These are phyloP conservation scores for Oreochromis mossambicus DNA, from an alignment of 2,797 vertebrate species.

Conservation along the genomic window DNA sequence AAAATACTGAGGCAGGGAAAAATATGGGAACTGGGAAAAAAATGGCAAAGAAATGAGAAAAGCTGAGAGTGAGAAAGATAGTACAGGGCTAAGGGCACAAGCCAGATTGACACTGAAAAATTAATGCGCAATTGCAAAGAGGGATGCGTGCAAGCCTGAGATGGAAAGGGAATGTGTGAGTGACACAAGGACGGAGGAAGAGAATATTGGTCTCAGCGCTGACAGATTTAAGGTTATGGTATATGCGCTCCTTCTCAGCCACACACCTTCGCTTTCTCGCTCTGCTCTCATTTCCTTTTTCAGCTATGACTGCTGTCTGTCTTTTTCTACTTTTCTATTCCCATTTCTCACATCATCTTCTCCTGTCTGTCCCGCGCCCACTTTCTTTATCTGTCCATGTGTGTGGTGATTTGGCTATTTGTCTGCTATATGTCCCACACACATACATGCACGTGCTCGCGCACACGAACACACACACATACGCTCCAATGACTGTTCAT, in stretches of 20 bases:
- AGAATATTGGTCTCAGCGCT: slow-evolving; percentile 52
- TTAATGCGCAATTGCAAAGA: slow-evolving; percentile 74
- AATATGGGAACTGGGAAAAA: slow-evolving; percentile 40
- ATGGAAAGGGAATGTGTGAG: slow-evolving; percentile 53
- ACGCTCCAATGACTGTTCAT: slow-evolving; percentile 45
- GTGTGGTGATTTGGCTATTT: slow-evolving; percentile 49
- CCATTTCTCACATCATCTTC: slow-evolving; percentile 11
- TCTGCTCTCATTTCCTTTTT: slow-evolving; percentile 30
- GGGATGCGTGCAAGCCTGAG: slow-evolving; percentile 35
- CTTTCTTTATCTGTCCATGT: neutral
- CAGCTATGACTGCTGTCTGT: neutral
- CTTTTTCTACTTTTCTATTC: neutral
- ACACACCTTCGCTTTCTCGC: slow-evolving; percentile 14
- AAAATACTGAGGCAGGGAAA: slow-evolving; percentile 9
- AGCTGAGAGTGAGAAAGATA: slow-evolving; percentile 36
- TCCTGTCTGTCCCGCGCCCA: neutral
- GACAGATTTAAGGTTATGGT: slow-evolving; percentile 73
- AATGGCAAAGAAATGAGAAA: slow-evolving; percentile 40
- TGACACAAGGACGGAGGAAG: slow-evolving; percentile 52
- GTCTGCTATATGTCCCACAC: slow-evolving; percentile 20
- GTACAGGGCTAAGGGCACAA: slow-evolving; percentile 62
- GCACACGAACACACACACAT: neutral
- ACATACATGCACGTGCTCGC: neutral
- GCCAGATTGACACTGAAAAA: slow-evolving; percentile 82
- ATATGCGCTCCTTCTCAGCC: slow-evolving; percentile 17